phyloP scores from a whole-genome alignment of 1,140 invertebrate genomes.

The Polypedilum pembai region DNA sequence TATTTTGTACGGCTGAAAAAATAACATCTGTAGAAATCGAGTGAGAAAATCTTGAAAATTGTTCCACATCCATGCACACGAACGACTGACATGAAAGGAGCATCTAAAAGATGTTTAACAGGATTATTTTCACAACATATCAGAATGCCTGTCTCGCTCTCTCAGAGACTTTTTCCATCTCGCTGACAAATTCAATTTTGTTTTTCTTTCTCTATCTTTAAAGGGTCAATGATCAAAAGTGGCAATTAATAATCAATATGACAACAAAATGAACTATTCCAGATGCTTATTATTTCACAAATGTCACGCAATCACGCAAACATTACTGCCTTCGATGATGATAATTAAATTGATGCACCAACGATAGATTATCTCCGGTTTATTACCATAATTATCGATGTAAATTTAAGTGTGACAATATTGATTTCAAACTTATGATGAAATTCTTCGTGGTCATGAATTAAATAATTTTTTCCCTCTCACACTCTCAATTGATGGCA shows the following conservation, averaged over 20 bases:
- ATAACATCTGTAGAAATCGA: slow-evolving; percentile 24
- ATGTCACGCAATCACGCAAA: slow-evolving; percentile 25
- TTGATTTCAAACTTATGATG: not conserved
- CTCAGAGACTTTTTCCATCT: slow-evolving; percentile 4
- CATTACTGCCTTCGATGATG: not conserved
- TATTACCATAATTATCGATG: not conserved
- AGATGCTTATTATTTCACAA: not conserved
- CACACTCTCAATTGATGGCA: not conserved
- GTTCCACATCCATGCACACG: slow-evolving; percentile 8
- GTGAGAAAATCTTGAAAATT: slow-evolving; percentile 21
- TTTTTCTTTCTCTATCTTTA: not conserved
- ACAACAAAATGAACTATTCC: not conserved
- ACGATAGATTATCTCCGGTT: not conserved
- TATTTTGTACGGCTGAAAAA: slow-evolving; percentile 24
- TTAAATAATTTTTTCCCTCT: not conserved
- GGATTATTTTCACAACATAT: slow-evolving; percentile 17
- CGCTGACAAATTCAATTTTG: not conserved
- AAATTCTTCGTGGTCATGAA: not conserved
- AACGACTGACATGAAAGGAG: slow-evolving; percentile 25
- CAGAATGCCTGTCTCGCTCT: not conserved
- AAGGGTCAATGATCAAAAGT: slow-evolving; percentile 17
- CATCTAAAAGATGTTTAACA: slow-evolving; percentile 24
- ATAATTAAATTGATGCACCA: slow-evolving; percentile 21
- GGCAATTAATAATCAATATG: not conserved
- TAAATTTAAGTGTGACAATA: not conserved